These are phyloP conservation scores for Falcunculus frontatus DNA, from an alignment of 2,113 vertebrate species.

Conservation along the genomic window DNA sequence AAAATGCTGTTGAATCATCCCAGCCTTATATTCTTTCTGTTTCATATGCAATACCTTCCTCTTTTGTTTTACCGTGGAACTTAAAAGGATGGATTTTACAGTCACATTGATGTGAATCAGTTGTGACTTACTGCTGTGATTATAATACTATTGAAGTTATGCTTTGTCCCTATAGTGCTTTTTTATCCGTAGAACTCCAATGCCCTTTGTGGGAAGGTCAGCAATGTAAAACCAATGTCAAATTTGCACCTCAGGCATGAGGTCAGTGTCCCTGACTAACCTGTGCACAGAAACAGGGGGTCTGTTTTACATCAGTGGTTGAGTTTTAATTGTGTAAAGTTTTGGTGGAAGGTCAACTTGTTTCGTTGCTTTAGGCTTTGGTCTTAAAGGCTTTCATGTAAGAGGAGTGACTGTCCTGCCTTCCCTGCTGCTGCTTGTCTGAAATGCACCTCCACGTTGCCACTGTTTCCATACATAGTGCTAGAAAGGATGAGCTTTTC, in stretches of 20 bases:
- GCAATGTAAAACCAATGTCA: not conserved
- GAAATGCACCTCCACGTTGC: fast-evolving
- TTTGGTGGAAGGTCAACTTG: not conserved
- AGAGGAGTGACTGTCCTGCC: not conserved
- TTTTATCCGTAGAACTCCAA: not conserved
- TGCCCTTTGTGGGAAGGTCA: not conserved
- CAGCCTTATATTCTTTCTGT: not conserved
- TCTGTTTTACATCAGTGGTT: not conserved
- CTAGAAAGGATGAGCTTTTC: not conserved
- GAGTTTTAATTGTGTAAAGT: not conserved
- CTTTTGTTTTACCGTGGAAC: not conserved
- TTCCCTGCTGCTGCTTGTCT: not conserved
- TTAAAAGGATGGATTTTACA: not conserved
- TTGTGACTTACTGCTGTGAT: not conserved
- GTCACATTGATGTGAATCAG: not conserved
- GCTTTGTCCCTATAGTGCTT: not conserved
- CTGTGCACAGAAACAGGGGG: not conserved
- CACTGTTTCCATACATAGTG: fast-evolving
- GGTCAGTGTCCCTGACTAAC: not conserved
- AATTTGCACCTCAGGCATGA: not conserved
- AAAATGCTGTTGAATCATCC: not conserved
- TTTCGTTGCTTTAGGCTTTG: not conserved
- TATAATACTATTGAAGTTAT: not conserved
- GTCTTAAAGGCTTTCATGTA: not conserved
- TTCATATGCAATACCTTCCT: not conserved